A percentile compares a stretch with the other conserved stretches of the same genome.
These are phyloP conservation scores for Bombus impatiens DNA, from an alignment of 1,140 invertebrate species.

Conservation along the genomic window DNA sequence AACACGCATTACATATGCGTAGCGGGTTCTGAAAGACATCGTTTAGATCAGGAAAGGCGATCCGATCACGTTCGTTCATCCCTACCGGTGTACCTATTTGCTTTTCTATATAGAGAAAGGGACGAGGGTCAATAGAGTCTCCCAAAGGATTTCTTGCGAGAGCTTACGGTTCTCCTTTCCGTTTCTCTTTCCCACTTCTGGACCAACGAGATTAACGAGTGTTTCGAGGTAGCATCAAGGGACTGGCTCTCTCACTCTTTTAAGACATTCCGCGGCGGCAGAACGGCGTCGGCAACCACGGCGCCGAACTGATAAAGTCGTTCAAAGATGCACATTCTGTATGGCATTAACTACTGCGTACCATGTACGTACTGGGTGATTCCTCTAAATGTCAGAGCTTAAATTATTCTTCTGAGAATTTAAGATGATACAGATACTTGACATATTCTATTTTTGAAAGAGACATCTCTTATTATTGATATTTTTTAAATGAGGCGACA, in stretches of 20 bases:
- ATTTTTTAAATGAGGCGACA: background rate
- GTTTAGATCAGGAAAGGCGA: conserved; percentile 13
- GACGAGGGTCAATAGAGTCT: conserved; percentile 47
- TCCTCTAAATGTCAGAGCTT: too few species aligned
- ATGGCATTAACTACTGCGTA: conserved; percentile 4
- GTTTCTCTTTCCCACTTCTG: conserved; percentile 11
- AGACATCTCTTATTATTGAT: background rate
- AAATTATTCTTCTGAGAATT: background rate
- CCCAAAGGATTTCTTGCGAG: conserved; percentile 53
- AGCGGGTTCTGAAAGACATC: background rate
- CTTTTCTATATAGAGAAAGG: conserved; percentile 42
- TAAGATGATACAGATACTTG: background rate
- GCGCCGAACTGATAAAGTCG: conserved; percentile 47
- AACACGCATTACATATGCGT: conserved; percentile 4
- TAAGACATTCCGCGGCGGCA: conserved; percentile 41
- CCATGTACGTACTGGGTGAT: background rate
- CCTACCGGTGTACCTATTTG: conserved; percentile 32
- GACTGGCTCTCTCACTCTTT: conserved; percentile 9
- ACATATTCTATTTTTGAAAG: background rate
- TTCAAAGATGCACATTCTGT: conserved; percentile 46
- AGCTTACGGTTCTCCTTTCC: conserved; percentile 9
- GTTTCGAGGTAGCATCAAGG: conserved; percentile 48
- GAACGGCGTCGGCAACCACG: conserved; percentile 34
- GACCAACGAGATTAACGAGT: conserved; percentile 58
- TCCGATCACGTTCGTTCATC: conserved; percentile 27